Percentiles rank a stretch among this genome's conserved stretches.
phyloP scores from a whole-genome alignment of 2,888 invertebrate species.

The Orchestes rusci region DNA sequence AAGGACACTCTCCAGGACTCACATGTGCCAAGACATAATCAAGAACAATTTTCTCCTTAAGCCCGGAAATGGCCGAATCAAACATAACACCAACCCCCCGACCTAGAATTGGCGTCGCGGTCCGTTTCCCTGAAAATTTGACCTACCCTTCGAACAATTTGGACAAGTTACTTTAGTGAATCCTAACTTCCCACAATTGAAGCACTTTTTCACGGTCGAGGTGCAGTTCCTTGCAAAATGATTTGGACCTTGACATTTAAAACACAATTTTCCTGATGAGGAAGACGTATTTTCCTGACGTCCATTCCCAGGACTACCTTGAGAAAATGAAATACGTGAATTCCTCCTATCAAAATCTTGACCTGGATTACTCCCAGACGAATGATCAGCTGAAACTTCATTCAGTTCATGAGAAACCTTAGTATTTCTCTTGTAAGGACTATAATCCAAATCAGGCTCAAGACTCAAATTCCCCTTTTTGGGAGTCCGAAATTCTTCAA shows the following conservation, averaged over 20 bases:
- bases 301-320: not conserved
- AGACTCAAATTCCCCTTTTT: not conserved
- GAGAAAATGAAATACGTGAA: not conserved
- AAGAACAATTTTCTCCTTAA: slow-evolving; percentile 4
- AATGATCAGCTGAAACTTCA: too few relatives aligned
- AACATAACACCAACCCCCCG: not conserved
- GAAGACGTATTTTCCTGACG: too few relatives aligned
- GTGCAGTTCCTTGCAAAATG: slow-evolving; percentile 4
- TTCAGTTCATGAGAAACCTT: not conserved
- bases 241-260: too few relatives aligned
- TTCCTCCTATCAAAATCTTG: not conserved
- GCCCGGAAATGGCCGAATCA: not conserved
- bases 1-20: slow-evolving; percentile 7
- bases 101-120: slow-evolving; percentile 1
- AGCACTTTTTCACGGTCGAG: too few relatives aligned
- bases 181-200: too few relatives aligned
- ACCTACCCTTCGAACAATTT: too few relatives aligned
- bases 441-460: too few relatives aligned
- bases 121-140: too few relatives aligned
- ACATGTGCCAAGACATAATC: slow-evolving; percentile 5
- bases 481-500: slow-evolving; percentile 2
- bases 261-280: too few relatives aligned
- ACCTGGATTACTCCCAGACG: too few relatives aligned
- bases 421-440: too few relatives aligned
- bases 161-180: too few relatives aligned